Conservation (phyloP, 1,140 invertebrate species). For the Drosophila mojavensis region DNA sequence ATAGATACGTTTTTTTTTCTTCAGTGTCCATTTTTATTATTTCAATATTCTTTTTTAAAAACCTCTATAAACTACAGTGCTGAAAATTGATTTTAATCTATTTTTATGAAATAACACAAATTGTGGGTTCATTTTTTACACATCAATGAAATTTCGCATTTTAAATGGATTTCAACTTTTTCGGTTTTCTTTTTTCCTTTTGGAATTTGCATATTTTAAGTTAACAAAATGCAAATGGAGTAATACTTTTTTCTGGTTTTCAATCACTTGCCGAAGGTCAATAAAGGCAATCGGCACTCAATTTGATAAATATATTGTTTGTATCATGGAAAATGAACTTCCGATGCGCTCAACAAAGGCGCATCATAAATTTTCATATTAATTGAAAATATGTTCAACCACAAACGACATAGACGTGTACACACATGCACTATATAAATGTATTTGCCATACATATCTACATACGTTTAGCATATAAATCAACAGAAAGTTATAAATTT, state of each 20-base stretch:
- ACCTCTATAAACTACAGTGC: too few relatives aligned
- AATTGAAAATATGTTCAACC: slow-evolving; percentile 57
- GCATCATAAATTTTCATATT: slow-evolving; percentile 61
- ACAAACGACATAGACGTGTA: not conserved
- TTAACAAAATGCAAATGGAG: slow-evolving; percentile 8
- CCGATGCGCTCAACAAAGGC: slow-evolving; percentile 33
- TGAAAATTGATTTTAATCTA: too few relatives aligned
- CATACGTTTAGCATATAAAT: slow-evolving; percentile 24
- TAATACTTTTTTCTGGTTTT: slow-evolving; percentile 3
- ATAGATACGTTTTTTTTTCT: too few relatives aligned
- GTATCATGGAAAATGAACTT: slow-evolving; percentile 55
- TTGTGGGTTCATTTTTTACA: too few relatives aligned
- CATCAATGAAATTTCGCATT: not conserved
- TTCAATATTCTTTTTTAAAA: too few relatives aligned
- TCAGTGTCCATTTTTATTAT: too few relatives aligned
- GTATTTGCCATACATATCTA: too few relatives aligned
- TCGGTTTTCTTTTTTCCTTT: not conserved
- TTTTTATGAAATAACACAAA: not conserved
- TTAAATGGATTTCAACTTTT: slow-evolving; percentile 5
- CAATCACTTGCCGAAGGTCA: slow-evolving; percentile 1
- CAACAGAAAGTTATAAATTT: slow-evolving; percentile 18
- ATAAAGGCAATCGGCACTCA: slow-evolving; percentile 21
- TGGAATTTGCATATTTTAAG: slow-evolving; percentile 30
- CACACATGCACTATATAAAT: too few relatives aligned
- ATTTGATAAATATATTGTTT: slow-evolving; percentile 34